phyloP scores from a whole-genome alignment of 37 sponge, comb jelly and placozoan species.

The Tethya wilhelma region DNA sequence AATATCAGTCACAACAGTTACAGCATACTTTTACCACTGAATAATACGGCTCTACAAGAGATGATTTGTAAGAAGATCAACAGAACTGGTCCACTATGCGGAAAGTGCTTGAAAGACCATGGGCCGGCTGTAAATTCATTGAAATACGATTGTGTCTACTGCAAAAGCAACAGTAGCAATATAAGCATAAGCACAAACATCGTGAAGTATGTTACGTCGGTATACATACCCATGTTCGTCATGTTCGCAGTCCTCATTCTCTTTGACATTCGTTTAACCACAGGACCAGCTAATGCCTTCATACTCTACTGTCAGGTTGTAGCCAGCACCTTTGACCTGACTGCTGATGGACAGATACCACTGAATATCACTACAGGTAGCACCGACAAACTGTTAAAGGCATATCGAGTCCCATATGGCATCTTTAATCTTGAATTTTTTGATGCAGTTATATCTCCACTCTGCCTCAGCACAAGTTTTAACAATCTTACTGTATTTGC shows the following conservation, averaged over 20 bases:
- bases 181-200: slow-evolving; percentile 3
- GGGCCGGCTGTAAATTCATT: slow-evolving; percentile 23
- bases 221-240: slow-evolving; percentile 28
- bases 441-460: background rate
- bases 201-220: slow-evolving; percentile 17
- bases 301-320: slow-evolving; percentile 59
- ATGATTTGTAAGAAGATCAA: slow-evolving; percentile 23
- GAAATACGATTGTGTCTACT: slow-evolving; percentile 25
- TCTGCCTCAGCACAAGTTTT: slow-evolving; percentile 25
- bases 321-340: slow-evolving; percentile 5
- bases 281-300: slow-evolving; percentile 63
- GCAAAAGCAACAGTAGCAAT: background rate
- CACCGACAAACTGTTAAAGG: background rate
- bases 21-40: background rate
- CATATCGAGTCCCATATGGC: slow-evolving; percentile 44
- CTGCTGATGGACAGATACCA: slow-evolving; percentile 26
- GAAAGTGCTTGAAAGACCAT: slow-evolving; percentile 35
- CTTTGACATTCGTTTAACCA: slow-evolving; percentile 59
- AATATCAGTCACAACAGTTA: background rate
- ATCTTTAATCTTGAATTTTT: slow-evolving; percentile 60
- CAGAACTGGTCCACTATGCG: slow-evolving; percentile 42
- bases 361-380: background rate
- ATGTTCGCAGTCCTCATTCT: slow-evolving; percentile 50
- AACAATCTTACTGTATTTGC: slow-evolving; percentile 31
- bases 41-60: background rate